Evolutionary conservation across 2,888 invertebrate species (phyloP).

Genomic region (Xylocampa areola): DNA sequence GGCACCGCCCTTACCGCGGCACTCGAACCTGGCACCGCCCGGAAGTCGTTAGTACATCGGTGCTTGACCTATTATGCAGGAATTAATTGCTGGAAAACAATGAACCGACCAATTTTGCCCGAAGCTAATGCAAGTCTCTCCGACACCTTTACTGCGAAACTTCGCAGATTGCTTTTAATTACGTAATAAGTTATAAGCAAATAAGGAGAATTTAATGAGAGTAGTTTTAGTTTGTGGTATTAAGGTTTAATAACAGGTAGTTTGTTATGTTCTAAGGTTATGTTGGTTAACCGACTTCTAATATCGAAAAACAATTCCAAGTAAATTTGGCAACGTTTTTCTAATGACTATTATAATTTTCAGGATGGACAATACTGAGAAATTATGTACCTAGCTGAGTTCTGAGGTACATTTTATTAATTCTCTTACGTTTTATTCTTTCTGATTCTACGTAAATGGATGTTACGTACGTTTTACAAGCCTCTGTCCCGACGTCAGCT

Average conservation of each 20-base stretch:
- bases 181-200: constrained; percentile 18
- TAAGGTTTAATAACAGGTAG: constrained; percentile 10
- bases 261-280: constrained; percentile 10
- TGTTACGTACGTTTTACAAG: constrained; percentile 12
- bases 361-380: no score
- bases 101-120: constrained; percentile 57
- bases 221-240: constrained; percentile 19
- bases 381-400: no score
- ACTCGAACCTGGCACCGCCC: constrained; percentile 70
- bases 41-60: constrained; percentile 76
- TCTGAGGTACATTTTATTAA: constrained; percentile 1
- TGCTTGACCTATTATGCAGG: constrained; percentile 74
- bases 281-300: no score
- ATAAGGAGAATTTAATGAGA: constrained; percentile 26
- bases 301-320: constrained; percentile 22
- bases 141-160: constrained; percentile 33
- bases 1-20: constrained; percentile 63
- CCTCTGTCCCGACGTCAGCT: constrained; percentile 21
- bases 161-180: constrained; percentile 36
- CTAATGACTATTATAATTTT: no score
- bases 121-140: constrained; percentile 25
- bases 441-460: not conserved
- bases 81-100: constrained; percentile 73
- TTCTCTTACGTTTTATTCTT: constrained; percentile 7
- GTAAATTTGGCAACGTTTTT: no score